phyloP scores from a whole-genome alignment of 2,888 invertebrate species.

The Cylindroiulus punctatus region DNA sequence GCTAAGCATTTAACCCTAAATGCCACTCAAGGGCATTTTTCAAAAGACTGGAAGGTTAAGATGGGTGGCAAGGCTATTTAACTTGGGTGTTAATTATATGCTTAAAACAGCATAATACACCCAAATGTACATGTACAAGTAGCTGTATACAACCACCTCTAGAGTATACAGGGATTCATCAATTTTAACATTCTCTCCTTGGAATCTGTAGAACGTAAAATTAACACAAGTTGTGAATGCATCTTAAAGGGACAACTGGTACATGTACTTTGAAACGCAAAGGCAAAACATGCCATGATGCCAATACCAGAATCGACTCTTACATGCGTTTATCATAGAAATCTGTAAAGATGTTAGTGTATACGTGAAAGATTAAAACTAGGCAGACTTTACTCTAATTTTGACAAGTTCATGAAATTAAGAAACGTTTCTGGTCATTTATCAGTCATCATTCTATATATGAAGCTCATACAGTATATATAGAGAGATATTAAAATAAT shows the following conservation, averaged over 20 bases:
- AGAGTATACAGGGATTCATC: neutral
- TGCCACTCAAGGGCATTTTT: conserved; percentile 9
- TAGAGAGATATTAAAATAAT: conserved; percentile 16
- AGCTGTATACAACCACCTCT: conserved; percentile 16
- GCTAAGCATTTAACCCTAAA: conserved; percentile 16
- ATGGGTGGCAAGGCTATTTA: conserved; percentile 14
- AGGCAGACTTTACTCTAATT: neutral
- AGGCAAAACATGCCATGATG: neutral
- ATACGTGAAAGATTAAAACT: neutral
- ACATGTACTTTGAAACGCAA: neutral
- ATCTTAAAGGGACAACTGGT: neutral
- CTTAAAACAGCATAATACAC: conserved; percentile 42
- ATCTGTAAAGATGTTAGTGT: neutral
- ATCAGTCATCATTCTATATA: neutral
- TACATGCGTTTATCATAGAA: neutral
- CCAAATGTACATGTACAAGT: no score
- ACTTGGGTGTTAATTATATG: conserved; percentile 19
- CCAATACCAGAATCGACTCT: no score
- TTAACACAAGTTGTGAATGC: neutral
- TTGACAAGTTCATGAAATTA: no score
- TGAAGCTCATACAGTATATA: neutral
- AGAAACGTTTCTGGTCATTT: neutral
- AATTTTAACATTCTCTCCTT: conserved; percentile 15
- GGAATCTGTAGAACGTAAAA: neutral
- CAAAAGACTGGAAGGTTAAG: neutral